A percentile compares a stretch with the other conserved stretches of the same genome.
phyloP scores from a whole-genome alignment of 2,888 invertebrate species.

The Sphinx pinastri region DNA sequence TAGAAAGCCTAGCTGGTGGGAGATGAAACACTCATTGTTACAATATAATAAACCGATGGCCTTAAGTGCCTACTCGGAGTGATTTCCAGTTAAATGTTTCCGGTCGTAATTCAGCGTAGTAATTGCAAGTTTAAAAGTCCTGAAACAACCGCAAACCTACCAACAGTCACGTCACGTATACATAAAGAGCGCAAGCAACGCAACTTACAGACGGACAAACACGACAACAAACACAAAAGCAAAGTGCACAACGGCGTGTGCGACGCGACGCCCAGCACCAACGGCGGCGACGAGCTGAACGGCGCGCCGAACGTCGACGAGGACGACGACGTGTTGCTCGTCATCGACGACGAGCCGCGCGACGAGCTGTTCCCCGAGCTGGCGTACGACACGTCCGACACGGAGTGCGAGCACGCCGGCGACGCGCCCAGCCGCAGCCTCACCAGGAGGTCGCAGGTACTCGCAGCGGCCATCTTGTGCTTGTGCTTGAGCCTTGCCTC shows the following conservation, averaged over 20 bases:
- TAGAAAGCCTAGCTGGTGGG: too few species aligned
- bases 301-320: conserved; percentile 65
- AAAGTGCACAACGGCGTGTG: conserved; percentile 50
- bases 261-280: conserved; percentile 38
- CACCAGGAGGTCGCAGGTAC: conserved; percentile 69
- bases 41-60: too few species aligned
- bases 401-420: not conserved
- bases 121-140: too few species aligned
- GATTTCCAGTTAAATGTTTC: too few species aligned
- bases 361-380: conserved; percentile 80
- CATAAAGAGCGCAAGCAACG: conserved; percentile 18
- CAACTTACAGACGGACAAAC: conserved; percentile 57
- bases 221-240: conserved; percentile 43
- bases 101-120: too few species aligned
- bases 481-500: too few species aligned
- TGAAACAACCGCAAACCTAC: too few species aligned
- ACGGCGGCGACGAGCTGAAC: conserved; percentile 47
- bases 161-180: not conserved
- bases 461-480: too few species aligned
- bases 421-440: conserved; percentile 62
- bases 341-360: conserved; percentile 57
- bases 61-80: too few species aligned
- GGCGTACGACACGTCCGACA: conserved; percentile 66
- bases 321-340: conserved; percentile 57
- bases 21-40: too few species aligned